Conservation (phyloP, 1,140 invertebrate genomes). For the Ceratitis capitata region DNA sequence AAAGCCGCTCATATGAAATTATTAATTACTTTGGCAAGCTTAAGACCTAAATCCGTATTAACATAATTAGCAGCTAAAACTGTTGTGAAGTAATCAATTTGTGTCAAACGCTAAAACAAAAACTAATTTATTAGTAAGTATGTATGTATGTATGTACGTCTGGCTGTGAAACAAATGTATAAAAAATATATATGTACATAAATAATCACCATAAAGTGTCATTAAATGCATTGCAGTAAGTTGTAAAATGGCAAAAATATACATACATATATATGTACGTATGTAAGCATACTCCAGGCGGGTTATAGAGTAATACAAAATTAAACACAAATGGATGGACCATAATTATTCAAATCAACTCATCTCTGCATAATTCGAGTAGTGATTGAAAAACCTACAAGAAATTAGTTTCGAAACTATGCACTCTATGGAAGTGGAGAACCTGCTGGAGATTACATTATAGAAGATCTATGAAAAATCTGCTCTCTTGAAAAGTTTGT, state of each 20-base stretch:
- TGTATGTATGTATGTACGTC: too few relatives aligned
- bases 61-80: not conserved
- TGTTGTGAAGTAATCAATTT: not conserved
- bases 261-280: not conserved
- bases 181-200: not conserved
- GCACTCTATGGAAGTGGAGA: too few relatives aligned
- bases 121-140: not conserved
- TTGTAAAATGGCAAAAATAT: not conserved
- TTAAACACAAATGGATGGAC: too few relatives aligned
- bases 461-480: too few relatives aligned
- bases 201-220: not conserved
- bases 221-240: not conserved
- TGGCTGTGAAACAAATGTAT: not conserved
- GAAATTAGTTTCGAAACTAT: too few relatives aligned
- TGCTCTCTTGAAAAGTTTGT: too few relatives aligned
- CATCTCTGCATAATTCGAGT: too few relatives aligned
- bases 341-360: too few relatives aligned
- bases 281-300: too few relatives aligned
- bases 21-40: not conserved
- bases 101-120: not conserved
- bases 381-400: too few relatives aligned
- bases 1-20: not conserved
- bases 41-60: not conserved
- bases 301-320: too few relatives aligned
- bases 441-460: too few relatives aligned